These are phyloP conservation scores for Diogma glabrata DNA, from an alignment of 2,888 invertebrate genomes.

Conservation along the genomic window DNA sequence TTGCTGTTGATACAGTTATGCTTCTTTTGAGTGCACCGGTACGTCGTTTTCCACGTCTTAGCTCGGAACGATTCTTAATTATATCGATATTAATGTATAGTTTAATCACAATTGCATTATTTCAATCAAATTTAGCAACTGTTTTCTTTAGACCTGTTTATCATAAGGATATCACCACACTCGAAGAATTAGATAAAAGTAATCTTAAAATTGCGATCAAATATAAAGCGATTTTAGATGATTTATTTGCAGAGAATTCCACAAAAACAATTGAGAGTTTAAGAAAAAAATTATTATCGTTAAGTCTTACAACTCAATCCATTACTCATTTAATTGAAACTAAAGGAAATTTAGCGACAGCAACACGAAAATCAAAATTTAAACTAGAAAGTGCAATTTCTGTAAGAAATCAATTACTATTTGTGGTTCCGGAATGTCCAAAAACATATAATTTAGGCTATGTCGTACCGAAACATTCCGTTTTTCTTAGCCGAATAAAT, in stretches of 20 bases:
- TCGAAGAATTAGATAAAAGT: constrained; percentile 30
- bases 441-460: constrained; percentile 33
- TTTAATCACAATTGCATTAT: constrained; percentile 34
- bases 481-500: constrained; percentile 28
- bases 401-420: constrained; percentile 27
- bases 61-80: constrained; percentile 33
- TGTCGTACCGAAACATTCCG: constrained; percentile 28
- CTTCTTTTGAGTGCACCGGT: constrained; percentile 32
- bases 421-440: constrained; percentile 34
- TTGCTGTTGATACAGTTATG: constrained; percentile 31
- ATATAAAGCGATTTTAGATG: constrained; percentile 33
- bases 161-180: constrained; percentile 33
- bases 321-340: constrained; percentile 24
- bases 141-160: constrained; percentile 33
- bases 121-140: constrained; percentile 36
- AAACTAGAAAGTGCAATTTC: constrained; percentile 27
- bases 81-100: constrained; percentile 32
- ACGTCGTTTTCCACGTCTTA: constrained; percentile 28
- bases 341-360: constrained; percentile 26
- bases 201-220: constrained; percentile 31
- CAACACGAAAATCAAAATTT: constrained; percentile 29
- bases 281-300: constrained; percentile 26
- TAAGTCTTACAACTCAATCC: constrained; percentile 25
- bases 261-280: constrained; percentile 28
- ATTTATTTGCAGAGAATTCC: constrained; percentile 30